Base-by-base conservation (phyloP, 2,888 invertebrate genomes). In the Chymomyza caudatula region DNA sequence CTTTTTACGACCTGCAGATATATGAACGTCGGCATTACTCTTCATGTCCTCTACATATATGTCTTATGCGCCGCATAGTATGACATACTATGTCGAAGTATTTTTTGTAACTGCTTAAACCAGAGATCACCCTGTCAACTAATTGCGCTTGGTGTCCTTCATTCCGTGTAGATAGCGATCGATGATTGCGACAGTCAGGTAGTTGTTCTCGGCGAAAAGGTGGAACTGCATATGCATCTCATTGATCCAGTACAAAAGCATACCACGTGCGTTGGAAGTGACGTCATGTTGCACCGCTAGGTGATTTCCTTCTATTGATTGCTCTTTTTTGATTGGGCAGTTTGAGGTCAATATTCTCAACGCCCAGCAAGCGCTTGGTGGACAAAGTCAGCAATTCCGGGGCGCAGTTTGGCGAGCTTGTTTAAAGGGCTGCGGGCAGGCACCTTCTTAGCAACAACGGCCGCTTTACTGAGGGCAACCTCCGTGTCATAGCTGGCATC, bases 241-340 rank as follows among this genome's bases (percentile, higher is more conserved):
- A 15, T 97, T 95, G 60, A 99, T 92, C 98, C 98, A 99, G 89
- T 98, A 97, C 67, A 98, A 92, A 15, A 99, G 92, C 56, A 97
- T 95, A 13, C 94, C 92, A 70, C 98, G 93, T 98, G 98, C 98
- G 82, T 94, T 94, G 1, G 95, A 92, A 11, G 95, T 95, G 11
- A 98, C 92, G 73, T 90, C 90, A 51, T 74, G 90, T 90, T 95
- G 95, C 42, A 93, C 93, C 51, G 91, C 92, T 76, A 97, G 91
- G 89, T 94, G 95, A 82, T 94, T 92, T 17, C 91, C 88, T 44
- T 91, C 90, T 64, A 98, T 92, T 2, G 93, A 92, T 89, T 93
- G 94, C 74, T 93, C 92, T 17, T 89, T 88, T 92, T 98, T 98
- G 68, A 97, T 89, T 93, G 93, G 15, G 92, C 92, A 86, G n/a